phyloP scores from a whole-genome alignment of 35 echinoderm and acorn worm genomes.

The Heliocidaris tuberculata region DNA sequence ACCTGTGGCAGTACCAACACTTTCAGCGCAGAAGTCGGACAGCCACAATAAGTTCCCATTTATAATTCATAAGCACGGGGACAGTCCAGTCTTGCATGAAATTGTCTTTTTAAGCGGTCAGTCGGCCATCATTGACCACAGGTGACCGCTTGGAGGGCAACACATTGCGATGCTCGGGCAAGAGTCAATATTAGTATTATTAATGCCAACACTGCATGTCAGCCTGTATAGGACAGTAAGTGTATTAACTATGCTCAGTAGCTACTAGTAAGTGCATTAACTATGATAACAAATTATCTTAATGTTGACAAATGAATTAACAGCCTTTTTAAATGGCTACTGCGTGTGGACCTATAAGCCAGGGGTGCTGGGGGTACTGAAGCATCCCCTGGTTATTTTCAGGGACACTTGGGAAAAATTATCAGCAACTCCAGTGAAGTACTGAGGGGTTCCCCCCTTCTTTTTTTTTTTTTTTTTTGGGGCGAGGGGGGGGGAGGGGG shows the following conservation, averaged over 20 bases:
- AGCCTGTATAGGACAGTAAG: background rate
- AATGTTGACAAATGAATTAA: background rate
- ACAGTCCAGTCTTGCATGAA: background rate
- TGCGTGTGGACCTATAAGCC: background rate
- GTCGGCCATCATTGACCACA: background rate
- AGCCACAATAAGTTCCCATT: background rate
- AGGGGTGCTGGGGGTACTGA: too few relatives aligned
- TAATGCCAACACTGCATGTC: background rate
- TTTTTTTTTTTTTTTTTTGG: too few relatives aligned
- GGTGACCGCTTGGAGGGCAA: background rate
- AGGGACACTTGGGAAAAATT: too few relatives aligned
- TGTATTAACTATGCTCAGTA: background rate
- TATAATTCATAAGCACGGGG: background rate
- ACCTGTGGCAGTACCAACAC: background rate
- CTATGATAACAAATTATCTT: background rate
- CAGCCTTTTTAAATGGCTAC: background rate
- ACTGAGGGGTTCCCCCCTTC: too few relatives aligned
- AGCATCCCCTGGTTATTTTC: too few relatives aligned
- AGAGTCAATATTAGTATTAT: constrained; percentile 7
- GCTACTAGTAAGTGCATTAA: background rate
- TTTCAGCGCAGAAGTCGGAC: background rate
- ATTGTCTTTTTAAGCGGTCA: constrained; percentile 2
- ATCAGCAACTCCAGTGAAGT: too few relatives aligned
- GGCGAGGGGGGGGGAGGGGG: too few relatives aligned
- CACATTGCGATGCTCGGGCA: background rate